A percentile compares a stretch with the other conserved stretches of the same genome.
These are phyloP conservation scores for Nomada lathburiana DNA, from an alignment of 2,888 invertebrate species.

Conservation along the genomic window DNA sequence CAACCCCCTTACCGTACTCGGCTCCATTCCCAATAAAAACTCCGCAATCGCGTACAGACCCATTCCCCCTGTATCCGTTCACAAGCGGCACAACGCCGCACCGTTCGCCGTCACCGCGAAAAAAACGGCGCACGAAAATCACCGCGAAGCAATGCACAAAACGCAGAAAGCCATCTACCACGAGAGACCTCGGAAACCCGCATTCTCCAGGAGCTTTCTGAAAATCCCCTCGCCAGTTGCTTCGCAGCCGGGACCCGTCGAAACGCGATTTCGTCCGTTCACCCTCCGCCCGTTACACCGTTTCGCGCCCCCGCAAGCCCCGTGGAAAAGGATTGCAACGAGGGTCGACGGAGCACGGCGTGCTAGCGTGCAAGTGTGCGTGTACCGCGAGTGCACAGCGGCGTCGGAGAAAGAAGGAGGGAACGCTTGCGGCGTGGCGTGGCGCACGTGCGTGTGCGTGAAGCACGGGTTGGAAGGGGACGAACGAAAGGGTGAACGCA, in stretches of 20 bases:
- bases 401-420: not conserved
- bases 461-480: constrained; percentile 26
- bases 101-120: too few relatives aligned
- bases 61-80: too few relatives aligned
- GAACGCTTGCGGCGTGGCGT: constrained; percentile 14
- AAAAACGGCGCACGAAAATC: too few relatives aligned
- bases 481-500: constrained; percentile 65
- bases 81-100: too few relatives aligned
- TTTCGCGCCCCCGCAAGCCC: constrained; percentile 27
- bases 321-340: constrained; percentile 38
- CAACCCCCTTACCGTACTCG: too few relatives aligned
- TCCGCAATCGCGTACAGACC: too few relatives aligned
- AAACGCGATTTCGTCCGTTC: constrained; percentile 13
- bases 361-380: constrained; percentile 4
- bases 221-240: not conserved
- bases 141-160: too few relatives aligned
- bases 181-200: not conserved
- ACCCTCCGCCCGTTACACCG: constrained; percentile 10
- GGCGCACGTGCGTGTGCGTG: constrained; percentile 53
- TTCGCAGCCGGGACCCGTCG: not conserved
- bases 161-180: not conserved
- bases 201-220: not conserved
- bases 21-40: too few relatives aligned
- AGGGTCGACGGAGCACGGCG: constrained; percentile 36
- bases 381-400: not conserved